These are phyloP conservation scores for Phortica magna DNA, from an alignment of 2,888 invertebrate genomes.

Conservation along the genomic window DNA sequence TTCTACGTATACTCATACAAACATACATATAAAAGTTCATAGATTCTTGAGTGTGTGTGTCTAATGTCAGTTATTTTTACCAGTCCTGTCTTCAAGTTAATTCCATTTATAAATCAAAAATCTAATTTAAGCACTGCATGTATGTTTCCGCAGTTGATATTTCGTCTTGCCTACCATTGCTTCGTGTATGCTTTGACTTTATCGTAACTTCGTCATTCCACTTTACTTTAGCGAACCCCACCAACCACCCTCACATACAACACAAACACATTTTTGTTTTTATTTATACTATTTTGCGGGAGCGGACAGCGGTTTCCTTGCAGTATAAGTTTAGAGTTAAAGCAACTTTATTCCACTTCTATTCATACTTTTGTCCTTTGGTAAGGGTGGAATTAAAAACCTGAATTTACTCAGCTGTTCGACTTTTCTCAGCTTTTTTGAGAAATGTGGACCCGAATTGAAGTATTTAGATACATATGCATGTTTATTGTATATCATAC, in stretches of 20 bases:
- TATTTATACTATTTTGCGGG: slow-evolving; percentile 28
- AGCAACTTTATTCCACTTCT: slow-evolving; percentile 20
- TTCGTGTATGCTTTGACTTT: slow-evolving; percentile 16
- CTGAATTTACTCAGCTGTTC: not conserved
- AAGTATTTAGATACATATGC: too few relatives aligned
- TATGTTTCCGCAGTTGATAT: not conserved
- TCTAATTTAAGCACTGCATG: slow-evolving; percentile 24
- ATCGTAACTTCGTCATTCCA: not conserved
- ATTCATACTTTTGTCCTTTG: slow-evolving; percentile 6
- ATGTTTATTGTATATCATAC: too few relatives aligned
- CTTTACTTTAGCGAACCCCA: not conserved
- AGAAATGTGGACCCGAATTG: too few relatives aligned
- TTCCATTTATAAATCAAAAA: slow-evolving; percentile 31
- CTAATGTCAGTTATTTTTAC: slow-evolving; percentile 27
- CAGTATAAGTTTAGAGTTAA: not conserved
- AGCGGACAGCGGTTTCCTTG: slow-evolving; percentile 41
- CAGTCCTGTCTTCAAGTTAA: not conserved
- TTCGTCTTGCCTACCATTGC: slow-evolving; percentile 10
- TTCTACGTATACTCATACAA: not conserved
- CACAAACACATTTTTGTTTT: slow-evolving; percentile 13
- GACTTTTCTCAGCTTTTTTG: not conserved
- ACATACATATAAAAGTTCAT: not conserved
- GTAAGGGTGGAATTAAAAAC: slow-evolving; percentile 13
- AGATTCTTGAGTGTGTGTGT: not conserved
- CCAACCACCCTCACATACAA: not conserved